phyloP scores from a whole-genome alignment of 2,113 vertebrate genomes.

The Naja naja region DNA sequence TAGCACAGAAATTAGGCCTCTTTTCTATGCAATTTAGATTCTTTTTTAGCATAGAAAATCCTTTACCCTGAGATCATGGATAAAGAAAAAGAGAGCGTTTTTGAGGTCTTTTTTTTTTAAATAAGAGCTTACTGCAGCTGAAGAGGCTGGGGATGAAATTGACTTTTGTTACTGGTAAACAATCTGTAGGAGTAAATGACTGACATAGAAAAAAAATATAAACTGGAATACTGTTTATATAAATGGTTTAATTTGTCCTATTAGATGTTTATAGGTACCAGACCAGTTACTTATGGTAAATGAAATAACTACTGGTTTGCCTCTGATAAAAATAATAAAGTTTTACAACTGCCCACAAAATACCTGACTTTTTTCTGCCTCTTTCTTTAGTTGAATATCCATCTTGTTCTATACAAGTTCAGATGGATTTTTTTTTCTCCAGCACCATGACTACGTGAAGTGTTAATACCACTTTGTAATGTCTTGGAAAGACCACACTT shows the following conservation, averaged over 20 bases:
- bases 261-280: neutral
- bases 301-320: neutral
- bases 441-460: no score
- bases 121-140: neutral
- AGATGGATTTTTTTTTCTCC: neutral
- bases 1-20: slow-evolving; percentile 9
- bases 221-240: neutral
- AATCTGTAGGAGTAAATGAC: neutral
- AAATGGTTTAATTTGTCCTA: neutral
- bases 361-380: neutral
- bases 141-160: neutral
- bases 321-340: neutral
- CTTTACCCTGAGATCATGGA: neutral
- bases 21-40: slow-evolving; percentile 11
- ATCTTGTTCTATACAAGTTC: neutral
- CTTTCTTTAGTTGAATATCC: neutral
- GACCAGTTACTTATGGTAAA: neutral
- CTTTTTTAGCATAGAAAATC: neutral
- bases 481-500: no score
- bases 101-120: neutral
- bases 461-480: no score
- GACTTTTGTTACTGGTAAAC: neutral
- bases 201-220: neutral
- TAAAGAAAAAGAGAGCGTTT: neutral
- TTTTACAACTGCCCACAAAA: neutral